These are phyloP conservation scores for Barnardius zonarius DNA, from an alignment of 2,113 vertebrate species.

Conservation along the genomic window DNA sequence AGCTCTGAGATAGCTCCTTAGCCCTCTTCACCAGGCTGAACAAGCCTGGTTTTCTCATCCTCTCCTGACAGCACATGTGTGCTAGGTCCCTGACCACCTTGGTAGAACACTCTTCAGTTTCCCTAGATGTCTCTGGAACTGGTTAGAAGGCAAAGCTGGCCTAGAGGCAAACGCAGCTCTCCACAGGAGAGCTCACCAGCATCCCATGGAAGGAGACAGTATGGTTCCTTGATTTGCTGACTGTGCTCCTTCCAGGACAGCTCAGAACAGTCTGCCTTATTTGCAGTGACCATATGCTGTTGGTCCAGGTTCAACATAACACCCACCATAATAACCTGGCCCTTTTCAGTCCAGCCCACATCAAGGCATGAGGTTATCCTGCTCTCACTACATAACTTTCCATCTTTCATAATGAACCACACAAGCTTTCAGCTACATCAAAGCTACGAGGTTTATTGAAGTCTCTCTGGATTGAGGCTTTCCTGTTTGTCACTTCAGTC, in stretches of 20 bases:
- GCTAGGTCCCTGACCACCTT: neutral
- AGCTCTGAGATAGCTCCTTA: neutral
- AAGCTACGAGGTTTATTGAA: neutral
- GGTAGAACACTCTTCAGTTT: neutral
- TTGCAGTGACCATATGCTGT: neutral
- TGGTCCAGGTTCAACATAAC: neutral
- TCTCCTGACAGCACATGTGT: neutral
- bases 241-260: neutral
- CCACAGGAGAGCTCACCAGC: neutral
- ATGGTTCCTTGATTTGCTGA: neutral
- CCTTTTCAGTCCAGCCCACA: neutral
- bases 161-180: neutral
- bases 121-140: neutral
- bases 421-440: neutral
- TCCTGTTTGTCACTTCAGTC: neutral
- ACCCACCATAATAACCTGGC: neutral
- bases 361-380: neutral
- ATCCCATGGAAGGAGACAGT: accelerated
- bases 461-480: neutral
- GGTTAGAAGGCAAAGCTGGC: neutral
- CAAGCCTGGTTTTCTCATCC: neutral
- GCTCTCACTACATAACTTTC: neutral
- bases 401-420: neutral
- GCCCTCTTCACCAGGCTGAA: neutral
- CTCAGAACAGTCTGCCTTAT: neutral